Percentiles rank a stretch among this genome's conserved stretches.
Conservation (phyloP, 2,888 invertebrate genomes). For the Dione vanillae region DNA sequence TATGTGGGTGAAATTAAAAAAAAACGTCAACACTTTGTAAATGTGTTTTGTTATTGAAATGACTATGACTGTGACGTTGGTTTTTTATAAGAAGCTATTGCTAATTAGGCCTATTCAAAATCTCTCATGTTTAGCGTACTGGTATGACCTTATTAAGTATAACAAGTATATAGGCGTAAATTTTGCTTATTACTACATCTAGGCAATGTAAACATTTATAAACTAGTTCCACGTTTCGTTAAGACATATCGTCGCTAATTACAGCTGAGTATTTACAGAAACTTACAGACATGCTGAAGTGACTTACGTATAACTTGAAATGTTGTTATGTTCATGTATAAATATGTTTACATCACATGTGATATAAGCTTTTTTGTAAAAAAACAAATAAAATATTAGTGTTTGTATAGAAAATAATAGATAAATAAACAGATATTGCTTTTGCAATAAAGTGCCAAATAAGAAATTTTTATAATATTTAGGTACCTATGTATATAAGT, state of each 20-base stretch:
- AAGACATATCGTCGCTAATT: constrained; percentile 56
- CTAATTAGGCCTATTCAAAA: constrained; percentile 9
- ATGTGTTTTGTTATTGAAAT: neutral
- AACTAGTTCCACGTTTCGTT: constrained; percentile 21
- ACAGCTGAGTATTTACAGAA: constrained; percentile 58
- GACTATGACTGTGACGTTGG: neutral
- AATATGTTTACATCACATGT: too few species aligned
- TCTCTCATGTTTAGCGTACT: neutral
- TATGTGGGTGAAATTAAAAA: neutral
- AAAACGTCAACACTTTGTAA: neutral
- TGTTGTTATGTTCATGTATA: too few species aligned
- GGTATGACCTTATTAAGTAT: constrained; percentile 10
- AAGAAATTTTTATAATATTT: too few species aligned
- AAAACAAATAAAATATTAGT: too few species aligned
- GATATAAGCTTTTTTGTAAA: too few species aligned
- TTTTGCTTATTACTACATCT: neutral
- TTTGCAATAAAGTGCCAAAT: too few species aligned
- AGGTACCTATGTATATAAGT: too few species aligned
- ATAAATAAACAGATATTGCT: too few species aligned
- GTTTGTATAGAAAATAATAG: too few species aligned
- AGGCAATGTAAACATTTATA: constrained; percentile 21
- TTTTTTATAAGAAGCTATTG: constrained; percentile 1
- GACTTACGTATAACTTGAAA: neutral
- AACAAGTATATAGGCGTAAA: constrained; percentile 1
- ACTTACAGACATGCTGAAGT: constrained; percentile 56